Evolutionary conservation across 2,888 invertebrate genomes (phyloP), one percentile per base, ranked within the genome.

Genomic region (Megastigmus dorsalis): DNA sequence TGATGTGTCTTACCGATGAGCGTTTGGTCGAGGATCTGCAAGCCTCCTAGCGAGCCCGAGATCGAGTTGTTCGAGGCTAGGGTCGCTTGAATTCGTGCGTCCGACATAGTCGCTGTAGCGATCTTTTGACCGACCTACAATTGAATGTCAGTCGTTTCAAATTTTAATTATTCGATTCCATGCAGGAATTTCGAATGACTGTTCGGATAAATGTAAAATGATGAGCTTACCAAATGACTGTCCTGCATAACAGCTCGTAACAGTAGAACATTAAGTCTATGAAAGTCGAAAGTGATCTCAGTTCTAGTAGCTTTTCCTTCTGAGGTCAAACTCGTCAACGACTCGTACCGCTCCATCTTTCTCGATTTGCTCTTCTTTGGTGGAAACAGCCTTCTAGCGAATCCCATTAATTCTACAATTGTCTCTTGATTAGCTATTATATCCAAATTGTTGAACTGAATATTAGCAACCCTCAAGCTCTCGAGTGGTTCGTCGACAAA

Each of bases 391-490:
- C 96, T 91, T 81, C 94, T 93, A 3, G 93, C 91, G 85, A 98
- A 97, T n/a, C 95, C 95, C 79, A 97, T 91, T 73, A 98, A 88
- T 87, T 98, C 98, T 9, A 97, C 95, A 78, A 98, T 94, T 0
- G 98, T 98, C 88, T 97, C 97, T 87, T 97, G 97, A 89, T 98
- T 98, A 0, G 97, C 97, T 78, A 97, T 97, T 67, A 98, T 95
- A 87, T 98, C 98, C 79, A 98, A 90, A 87, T 95, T 97, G 85
- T 98, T 98, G 84, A 98, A 98, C 80, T 97, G 93, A 81, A 98
- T 94, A 82, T 95, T 95, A 0, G 96, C 95, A 57, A 96, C 93
- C 80, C 95, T 93, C 1, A 87, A 67, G 67, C 78, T 84, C 38
- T 88, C 87, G 2, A 79, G 74, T 0, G 80, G 79, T 52, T 87